Percentiles rank a stretch among this genome's conserved stretches.
phyloP scores from a whole-genome alignment of 2,113 vertebrate genomes.

The Gobiocypris rarus region DNA sequence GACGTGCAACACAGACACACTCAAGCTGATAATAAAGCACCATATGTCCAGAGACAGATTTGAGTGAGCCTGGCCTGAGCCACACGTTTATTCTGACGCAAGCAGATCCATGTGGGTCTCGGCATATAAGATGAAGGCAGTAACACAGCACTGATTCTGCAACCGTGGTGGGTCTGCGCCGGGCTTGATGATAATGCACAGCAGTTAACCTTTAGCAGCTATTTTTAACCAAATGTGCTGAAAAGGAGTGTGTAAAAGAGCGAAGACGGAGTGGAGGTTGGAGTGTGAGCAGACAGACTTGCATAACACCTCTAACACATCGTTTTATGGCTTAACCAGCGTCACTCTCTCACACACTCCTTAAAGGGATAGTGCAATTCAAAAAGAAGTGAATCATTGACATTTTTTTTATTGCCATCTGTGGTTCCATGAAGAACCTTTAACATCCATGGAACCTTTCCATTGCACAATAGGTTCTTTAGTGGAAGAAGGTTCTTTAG shows the following conservation, averaged over 20 bases:
- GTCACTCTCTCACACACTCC: neutral
- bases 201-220: conserved; percentile 26
- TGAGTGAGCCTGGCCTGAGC: neutral
- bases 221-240: conserved; percentile 41
- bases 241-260: conserved; percentile 11
- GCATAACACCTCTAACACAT: conserved; percentile 30
- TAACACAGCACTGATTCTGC: neutral
- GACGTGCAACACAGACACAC: neutral
- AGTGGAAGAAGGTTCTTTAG: no score
- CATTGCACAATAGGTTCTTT: no score
- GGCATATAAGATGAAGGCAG: neutral
- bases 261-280: conserved; percentile 5
- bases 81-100: neutral
- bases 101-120: neutral
- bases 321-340: neutral
- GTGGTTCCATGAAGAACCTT: no score
- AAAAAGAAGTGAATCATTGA: no score
- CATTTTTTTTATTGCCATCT: no score
- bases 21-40: conserved; percentile 37
- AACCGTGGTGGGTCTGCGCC: neutral
- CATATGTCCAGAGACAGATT: conserved; percentile 30
- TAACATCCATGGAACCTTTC: no score
- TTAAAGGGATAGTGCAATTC: no score
- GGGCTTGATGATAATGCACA: conserved; percentile 20
- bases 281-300: conserved; percentile 38